Evolutionary conservation across 2,113 vertebrate genomes (phyloP), one percentile per base, ranked within the genome.

Genomic region (Hemicordylus capensis): DNA sequence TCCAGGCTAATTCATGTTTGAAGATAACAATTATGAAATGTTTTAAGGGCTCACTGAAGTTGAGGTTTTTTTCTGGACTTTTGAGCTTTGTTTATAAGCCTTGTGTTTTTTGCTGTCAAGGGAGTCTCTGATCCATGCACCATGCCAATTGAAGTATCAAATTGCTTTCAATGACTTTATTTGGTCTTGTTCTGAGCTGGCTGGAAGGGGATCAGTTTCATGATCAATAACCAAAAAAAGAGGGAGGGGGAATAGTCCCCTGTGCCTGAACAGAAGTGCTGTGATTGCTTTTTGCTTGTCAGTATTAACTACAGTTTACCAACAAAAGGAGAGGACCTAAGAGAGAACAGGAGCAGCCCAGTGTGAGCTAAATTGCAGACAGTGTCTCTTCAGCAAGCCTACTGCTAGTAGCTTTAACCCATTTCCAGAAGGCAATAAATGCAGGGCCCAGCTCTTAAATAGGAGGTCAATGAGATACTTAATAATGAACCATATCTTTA

Each of bases 11-110:
- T 95, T 96, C 93, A 87, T 94, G 94, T 95, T 90, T 95, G 94
- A 95, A 96, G 93, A 96, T 94, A 96, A n/a, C 95, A 96, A 96
- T 96, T 96, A 96, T 95, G 96, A 95, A 95, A 96, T 96, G 96
- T 95, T 96, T 95, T 95, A 96, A 96, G 96, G 95, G 94, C 93
- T 96, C 96, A 93, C 96, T 97, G 95, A 96, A 96, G 95, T 95
- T 96, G 91, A 94, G 93, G 93, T 94, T 96, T 94, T 95, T 96
- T 97, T 92, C 95, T 94, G 96, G 94, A 96, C 94, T 96, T 95
- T 92, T 95, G 93, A 94, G 93, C 90, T 96, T 95, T 96, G 94
- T 95, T 96, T 96, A 95, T 89, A 95, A 92, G 90, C 92, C 92
- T 93, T 86, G 58, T 90, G 91, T 85, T 85, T 85, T 73, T n/a